A percentile compares a stretch with the other conserved stretches of the same genome.
Conservation (phyloP, 1,140 invertebrate species). For the Schlechtendalia chinensis region DNA sequence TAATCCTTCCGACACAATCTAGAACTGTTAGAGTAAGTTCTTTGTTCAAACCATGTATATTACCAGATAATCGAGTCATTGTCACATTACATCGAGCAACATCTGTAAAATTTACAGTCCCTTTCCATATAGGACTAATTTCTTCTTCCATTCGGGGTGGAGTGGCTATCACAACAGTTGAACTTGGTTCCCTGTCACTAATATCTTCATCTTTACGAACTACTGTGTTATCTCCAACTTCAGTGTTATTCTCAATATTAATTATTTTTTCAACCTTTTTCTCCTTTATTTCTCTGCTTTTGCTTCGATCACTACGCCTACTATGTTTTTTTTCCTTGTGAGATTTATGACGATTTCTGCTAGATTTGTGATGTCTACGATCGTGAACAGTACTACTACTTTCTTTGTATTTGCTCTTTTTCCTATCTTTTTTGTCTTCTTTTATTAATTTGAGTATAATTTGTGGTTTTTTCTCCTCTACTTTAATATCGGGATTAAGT, state of each 20-base stretch:
- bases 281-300: slow-evolving; percentile 44
- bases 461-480: slow-evolving; percentile 50
- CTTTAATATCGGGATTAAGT: slow-evolving; percentile 58
- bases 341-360: slow-evolving; percentile 51
- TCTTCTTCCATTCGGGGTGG: slow-evolving; percentile 58
- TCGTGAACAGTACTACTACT: slow-evolving; percentile 55
- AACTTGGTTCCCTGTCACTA: slow-evolving; percentile 62
- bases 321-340: slow-evolving; percentile 50
- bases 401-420: slow-evolving; percentile 55
- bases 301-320: slow-evolving; percentile 46
- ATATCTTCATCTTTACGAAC: slow-evolving; percentile 56
- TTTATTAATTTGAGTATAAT: slow-evolving; percentile 44
- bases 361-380: slow-evolving; percentile 50
- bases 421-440: slow-evolving; percentile 54
- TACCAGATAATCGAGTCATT: slow-evolving; percentile 76
- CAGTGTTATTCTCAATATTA: slow-evolving; percentile 52
- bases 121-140: slow-evolving; percentile 72
- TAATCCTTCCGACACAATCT: slow-evolving; percentile 87
- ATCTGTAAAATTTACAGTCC: slow-evolving; percentile 85
- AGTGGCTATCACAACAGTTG: slow-evolving; percentile 63
- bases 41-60: slow-evolving; percentile 66
- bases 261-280: slow-evolving; percentile 53
- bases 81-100: slow-evolving; percentile 84
- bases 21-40: slow-evolving; percentile 72
- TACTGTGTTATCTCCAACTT: not conserved